These are phyloP conservation scores for Lasaia peninsularis DNA, from an alignment of 1,140 invertebrate genomes.

Conservation along the genomic window DNA sequence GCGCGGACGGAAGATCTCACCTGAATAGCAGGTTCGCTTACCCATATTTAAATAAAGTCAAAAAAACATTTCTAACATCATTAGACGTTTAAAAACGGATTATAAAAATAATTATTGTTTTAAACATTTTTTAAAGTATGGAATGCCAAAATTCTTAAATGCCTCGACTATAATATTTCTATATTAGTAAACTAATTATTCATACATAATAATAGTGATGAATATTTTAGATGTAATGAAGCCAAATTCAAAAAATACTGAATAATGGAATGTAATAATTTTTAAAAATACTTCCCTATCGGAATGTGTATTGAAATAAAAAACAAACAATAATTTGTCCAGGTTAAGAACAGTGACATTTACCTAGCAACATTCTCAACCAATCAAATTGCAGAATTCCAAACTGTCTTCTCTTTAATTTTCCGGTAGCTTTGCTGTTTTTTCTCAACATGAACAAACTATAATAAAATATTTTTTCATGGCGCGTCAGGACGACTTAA, in stretches of 20 bases:
- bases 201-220: too few species aligned
- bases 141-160: not conserved
- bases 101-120: not conserved
- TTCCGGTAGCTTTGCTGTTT: not conserved
- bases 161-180: too few species aligned
- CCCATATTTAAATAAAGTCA: not conserved
- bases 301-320: slow-evolving; percentile 1
- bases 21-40: not conserved
- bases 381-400: too few species aligned
- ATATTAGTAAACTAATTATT: too few species aligned
- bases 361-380: too few species aligned
- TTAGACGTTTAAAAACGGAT: not conserved
- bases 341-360: too few species aligned
- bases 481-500: not conserved
- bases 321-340: too few species aligned
- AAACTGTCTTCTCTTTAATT: too few species aligned
- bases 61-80: not conserved
- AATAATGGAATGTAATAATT: slow-evolving; percentile 42
- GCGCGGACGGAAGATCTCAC: slow-evolving; percentile 26
- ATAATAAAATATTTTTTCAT: too few species aligned
- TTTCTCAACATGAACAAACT: too few species aligned
- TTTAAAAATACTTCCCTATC: not conserved
- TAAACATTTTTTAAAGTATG: not conserved
- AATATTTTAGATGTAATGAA: not conserved
- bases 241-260: slow-evolving; percentile 33